Conservation (phyloP, 2,888 invertebrate genomes). For the Xanthia icteritia region DNA sequence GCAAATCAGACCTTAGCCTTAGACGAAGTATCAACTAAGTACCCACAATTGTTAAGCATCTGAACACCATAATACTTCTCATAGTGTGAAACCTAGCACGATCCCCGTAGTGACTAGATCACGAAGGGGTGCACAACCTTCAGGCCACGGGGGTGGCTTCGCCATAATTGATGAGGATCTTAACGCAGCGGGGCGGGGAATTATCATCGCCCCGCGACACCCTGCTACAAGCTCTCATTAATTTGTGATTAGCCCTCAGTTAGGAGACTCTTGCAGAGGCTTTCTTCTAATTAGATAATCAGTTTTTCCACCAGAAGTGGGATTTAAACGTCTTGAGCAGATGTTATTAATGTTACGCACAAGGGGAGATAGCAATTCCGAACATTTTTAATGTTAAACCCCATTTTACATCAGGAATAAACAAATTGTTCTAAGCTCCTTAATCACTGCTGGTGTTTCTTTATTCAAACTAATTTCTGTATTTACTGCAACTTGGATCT, state of each 20-base stretch:
- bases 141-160: slow-evolving; percentile 79
- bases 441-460: slow-evolving; percentile 29
- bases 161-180: slow-evolving; percentile 90
- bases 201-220: slow-evolving; percentile 88
- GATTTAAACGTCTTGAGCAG: slow-evolving; percentile 76
- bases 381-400: slow-evolving; percentile 45
- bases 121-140: slow-evolving; percentile 75
- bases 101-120: slow-evolving; percentile 67
- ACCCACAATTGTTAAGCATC: not conserved
- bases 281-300: slow-evolving; percentile 88
- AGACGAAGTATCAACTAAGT: not conserved
- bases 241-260: slow-evolving; percentile 89
- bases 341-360: slow-evolving; percentile 75
- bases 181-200: slow-evolving; percentile 89
- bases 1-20: not conserved
- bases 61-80: slow-evolving; percentile 9
- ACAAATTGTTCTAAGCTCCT: slow-evolving; percentile 40
- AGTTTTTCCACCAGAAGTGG: slow-evolving; percentile 81
- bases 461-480: slow-evolving; percentile 29
- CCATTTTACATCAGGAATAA: slow-evolving; percentile 44
- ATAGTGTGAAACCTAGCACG: slow-evolving; percentile 51
- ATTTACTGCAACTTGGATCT: slow-evolving; percentile 25
- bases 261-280: slow-evolving; percentile 82
- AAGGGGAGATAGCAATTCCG: slow-evolving; percentile 57
- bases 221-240: slow-evolving; percentile 88